Base-by-base conservation (phyloP, 2,888 invertebrate genomes). In the Eutolmus rufibarbis region DNA sequence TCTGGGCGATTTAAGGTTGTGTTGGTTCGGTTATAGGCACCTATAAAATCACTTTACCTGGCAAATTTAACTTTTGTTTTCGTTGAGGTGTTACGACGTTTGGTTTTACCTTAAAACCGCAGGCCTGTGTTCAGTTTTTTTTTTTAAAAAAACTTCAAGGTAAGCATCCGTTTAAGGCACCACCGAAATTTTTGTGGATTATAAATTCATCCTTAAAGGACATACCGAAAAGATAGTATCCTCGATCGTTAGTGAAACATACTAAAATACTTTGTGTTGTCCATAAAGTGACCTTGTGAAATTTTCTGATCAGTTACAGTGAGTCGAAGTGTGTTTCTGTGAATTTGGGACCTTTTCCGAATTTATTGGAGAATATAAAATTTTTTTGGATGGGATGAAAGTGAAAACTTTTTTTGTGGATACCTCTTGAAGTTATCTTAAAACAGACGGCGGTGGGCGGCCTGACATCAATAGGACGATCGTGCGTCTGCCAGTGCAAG, bases 21-120 rank as follows among this genome's bases (percentile, higher is more conserved):
- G 87, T 90, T 89, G 88, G 90, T 90, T n/a, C 84, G 88, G 84
- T 89, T 90, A 90, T 90, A 90, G 90, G 90, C 90, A 90, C 89
- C 94, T 94, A 94, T 94, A 94, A 94, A 93, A 93, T 93, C 92
- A 93, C 93, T 94, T 93, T 93, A 93, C 90, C 90, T 90, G 90
- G 91, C 91, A 90, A 91, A 91, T 91, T 91, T 91, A 91, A 92
- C 92, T 92, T 92, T 92, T 93, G 92, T 92, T 92, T 93, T 93
- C 93, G 92, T 92, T 93, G 90, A 91, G 91, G 91, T 91, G 91
- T 92, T 92, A 91, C 90, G 91, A 90, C 91, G 92, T 92, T 91
- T 92, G 91, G 90, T 90, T 89, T 89, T 91, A 89, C 88, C 86
- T 90, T 46, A 34, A 66, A 19, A 74, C 34, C 74, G 74, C 28